These are phyloP conservation scores for Tinea trinotella DNA, from an alignment of 2,888 invertebrate genomes.

Conservation along the genomic window DNA sequence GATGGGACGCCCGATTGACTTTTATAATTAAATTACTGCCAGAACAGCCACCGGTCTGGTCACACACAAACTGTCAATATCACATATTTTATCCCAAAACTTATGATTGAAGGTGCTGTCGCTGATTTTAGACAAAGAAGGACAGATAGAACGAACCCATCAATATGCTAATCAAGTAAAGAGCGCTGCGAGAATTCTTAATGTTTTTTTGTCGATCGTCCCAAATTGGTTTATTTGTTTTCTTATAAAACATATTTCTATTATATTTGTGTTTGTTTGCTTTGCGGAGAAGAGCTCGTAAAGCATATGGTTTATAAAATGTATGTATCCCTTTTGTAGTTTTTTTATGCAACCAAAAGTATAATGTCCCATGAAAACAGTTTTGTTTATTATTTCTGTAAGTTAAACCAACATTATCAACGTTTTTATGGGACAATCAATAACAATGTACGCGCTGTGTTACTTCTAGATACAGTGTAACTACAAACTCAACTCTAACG, in stretches of 20 bases:
- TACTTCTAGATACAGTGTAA: background rate
- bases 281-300: constrained; percentile 45
- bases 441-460: background rate
- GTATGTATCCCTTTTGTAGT: constrained; percentile 24
- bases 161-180: constrained; percentile 65
- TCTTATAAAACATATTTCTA: constrained; percentile 57
- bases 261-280: constrained; percentile 54
- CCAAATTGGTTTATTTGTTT: constrained; percentile 69
- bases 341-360: constrained; percentile 1
- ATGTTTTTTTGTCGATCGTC: constrained; percentile 46
- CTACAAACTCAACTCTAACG: background rate
- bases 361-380: background rate
- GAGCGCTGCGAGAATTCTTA: constrained; percentile 37
- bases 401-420: constrained; percentile 6
- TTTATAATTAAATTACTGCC: background rate
- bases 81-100: constrained; percentile 19
- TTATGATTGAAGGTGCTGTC: constrained; percentile 67
- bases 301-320: constrained; percentile 40
- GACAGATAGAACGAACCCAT: constrained; percentile 58
- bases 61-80: constrained; percentile 11
- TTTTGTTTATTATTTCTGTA: background rate
- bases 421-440: constrained; percentile 8
- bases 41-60: background rate
- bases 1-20: constrained; percentile 4
- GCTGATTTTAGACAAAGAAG: constrained; percentile 68